Evolutionary conservation across 2,113 vertebrate species (phyloP), one percentile per base, ranked within the genome.

Genomic region (Labeo catla): DNA sequence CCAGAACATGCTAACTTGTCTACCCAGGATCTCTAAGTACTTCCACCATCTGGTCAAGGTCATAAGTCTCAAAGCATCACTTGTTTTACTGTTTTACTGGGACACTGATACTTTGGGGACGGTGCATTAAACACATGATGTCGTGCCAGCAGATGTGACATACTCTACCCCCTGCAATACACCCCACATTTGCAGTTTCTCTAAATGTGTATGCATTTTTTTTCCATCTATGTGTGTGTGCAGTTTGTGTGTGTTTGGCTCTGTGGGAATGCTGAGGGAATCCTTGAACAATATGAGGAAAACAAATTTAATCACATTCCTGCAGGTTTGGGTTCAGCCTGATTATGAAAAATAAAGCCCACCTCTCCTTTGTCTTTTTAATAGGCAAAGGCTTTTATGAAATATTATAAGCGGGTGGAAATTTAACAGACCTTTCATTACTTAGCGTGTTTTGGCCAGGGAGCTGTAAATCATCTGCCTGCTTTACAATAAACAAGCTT

Each of bases 21-120:
- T 88, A 88, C 87, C 87, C 89, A 66, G 89, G 86, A 79, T 86
- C 78, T 86, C 88, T 89, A 90, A 88, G 86, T 84, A 78, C 78
- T 88, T 84, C 88, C 91, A 88, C 91, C 92, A 94, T 92, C 90
- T 95, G 93, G 90, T 91, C 90, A 84, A 82, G 70, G 89, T 91
- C 88, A 81, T 86, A 91, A 87, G 88, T 86, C 88, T 91, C 91
- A 89, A 65, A 89, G 84, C 88, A 89, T 91, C 90, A 88, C 68
- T 92, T 91, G 28, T 28, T 28, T 28, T 28, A 28, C 85, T 84
- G 89, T 91, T 87, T 84, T 84, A 89, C 88, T 79, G 39, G 76
- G 86, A 84, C 88, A 89, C 89, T 87, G 57, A 76, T 83, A 81
- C 87, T 57, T 23, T 83, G 82, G 45, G 65, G 83, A 86, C 85